Conservation (phyloP, 92 coral and sea anemone species). For the Scolanthus callimorphus region DNA sequence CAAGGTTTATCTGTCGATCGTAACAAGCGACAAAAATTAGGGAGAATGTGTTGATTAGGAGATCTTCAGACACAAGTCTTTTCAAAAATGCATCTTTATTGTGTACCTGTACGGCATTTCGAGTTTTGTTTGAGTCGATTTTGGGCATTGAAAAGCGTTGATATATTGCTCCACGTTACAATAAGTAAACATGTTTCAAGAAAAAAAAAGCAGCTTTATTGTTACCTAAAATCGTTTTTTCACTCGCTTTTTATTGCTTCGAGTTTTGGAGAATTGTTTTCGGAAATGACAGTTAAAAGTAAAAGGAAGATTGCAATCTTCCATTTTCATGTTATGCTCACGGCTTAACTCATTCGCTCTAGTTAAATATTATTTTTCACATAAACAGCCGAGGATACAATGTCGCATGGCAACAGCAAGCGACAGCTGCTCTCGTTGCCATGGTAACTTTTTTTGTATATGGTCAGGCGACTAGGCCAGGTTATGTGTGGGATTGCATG, state of each 20-base stretch:
- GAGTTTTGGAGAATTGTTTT: background rate
- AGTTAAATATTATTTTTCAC: too few relatives aligned
- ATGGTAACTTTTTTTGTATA: background rate
- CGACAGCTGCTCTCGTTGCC: background rate
- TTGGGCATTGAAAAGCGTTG: too few relatives aligned
- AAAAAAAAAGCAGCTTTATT: background rate
- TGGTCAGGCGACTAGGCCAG: background rate
- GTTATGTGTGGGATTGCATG: too few relatives aligned
- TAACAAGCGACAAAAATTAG: too few relatives aligned
- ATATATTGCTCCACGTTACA: background rate
- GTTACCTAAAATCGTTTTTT: too few relatives aligned
- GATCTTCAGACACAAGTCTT: too few relatives aligned
- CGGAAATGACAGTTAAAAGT: background rate
- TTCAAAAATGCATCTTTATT: too few relatives aligned
- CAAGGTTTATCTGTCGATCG: too few relatives aligned
- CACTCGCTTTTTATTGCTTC: background rate
- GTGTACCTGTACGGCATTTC: too few relatives aligned
- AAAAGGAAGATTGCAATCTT: background rate
- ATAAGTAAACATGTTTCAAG: background rate
- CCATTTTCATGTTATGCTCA: background rate
- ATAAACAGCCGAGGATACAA: background rate
- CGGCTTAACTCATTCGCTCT: too few relatives aligned
- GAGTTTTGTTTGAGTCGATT: too few relatives aligned
- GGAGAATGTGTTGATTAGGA: too few relatives aligned
- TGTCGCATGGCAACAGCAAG: background rate